Base-by-base conservation (phyloP, 2,797 vertebrate species). In the Discoglossus pictus region DNA sequence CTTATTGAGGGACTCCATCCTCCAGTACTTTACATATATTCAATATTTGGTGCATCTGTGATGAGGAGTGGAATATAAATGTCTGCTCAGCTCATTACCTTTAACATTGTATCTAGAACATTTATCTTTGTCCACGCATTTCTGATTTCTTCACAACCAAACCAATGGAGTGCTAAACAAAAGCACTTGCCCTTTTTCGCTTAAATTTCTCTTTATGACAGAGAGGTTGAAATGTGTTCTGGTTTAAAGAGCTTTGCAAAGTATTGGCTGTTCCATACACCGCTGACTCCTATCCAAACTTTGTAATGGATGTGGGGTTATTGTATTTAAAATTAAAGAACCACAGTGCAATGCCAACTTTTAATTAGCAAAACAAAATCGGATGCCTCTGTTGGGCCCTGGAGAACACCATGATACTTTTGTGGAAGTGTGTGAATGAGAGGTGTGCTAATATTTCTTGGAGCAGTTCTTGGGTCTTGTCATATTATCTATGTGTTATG, bases 71-170 rank as follows among this genome's bases (percentile, higher is more conserved):
- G 18, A 43, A 34, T 46, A 48, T 56, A 23, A 54, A 47, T 62
- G 58, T 43, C 50, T 69, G 15, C 56, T 39, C 67, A 62, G 67
- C 51, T 62, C 59, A 69, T 56, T 56, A 48, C 59, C 59, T 55
- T 31, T 47, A 54, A 62, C 54, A 51, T 17, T 43, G 46, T 35
- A 51, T 56, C 50, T 20, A 50, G 20, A 35, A 51, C 39, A 69
- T 69, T 69, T 9, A 69, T 69, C 59, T 55, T 15, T 53, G 31
- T 62, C 48, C 59, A 15, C 31, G 47, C 20, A 18, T n/a, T 43
- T 61, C 47, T 54, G 48, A 61, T 55, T 39, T 25, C 25, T 43
- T 40, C 21, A 39, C 59, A 55, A 62, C 67, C 59, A 47, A 62
- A 54, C 55, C 58, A 69, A 23, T 47, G 27, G 54, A 68, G 58